Evolutionary conservation across 2,113 vertebrate species (phyloP), one percentile per base, ranked within the genome.

Genomic region (Muntiacus reevesi): DNA sequence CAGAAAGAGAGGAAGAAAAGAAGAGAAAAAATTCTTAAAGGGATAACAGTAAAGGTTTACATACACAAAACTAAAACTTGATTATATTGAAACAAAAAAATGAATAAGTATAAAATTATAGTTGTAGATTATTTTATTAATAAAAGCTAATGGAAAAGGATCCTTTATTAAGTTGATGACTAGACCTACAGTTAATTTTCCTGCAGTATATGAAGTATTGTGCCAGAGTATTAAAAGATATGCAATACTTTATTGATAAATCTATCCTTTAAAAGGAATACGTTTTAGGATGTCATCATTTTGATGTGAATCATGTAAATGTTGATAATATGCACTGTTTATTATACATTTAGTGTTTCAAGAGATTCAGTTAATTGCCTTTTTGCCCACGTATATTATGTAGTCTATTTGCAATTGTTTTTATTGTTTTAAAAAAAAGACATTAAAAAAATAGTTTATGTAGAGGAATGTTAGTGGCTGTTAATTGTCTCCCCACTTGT

Each of bases 221-320:
- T 99, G 99, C 98, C 98, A 99, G 99, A 99, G 98, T 99, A 99
- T 99, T 99, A 98, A 99, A 98, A 99, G 98, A 99, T 99, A 98
- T 99, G 98, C 99, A 99, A 98, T 99, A 99, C 98, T 99, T 99
- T 99, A 99, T 99, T 99, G 98, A 99, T 97, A 98, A 98, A 98
- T 97, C 98, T 99, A 88, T 99, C 99, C 99, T 99, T 99, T 99
- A 99, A 99, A 99, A 99, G 99, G 99, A 99, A 97, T 98, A 97
- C 94, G 1, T 98, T 97, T 98, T 99, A 98, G 98, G 98, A 95
- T 98, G 99, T 98, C 98, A 98, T 99, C 98, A 97, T 98, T 98
- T 99, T 99, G 98, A 98, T 98, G 98, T 98, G 98, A 99, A 98
- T 98, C 98, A 98, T 99, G 98, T 99, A 98, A 98, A 98, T 98